Evolutionary conservation across 2,797 vertebrate species (phyloP), one percentile per base, ranked within the genome.

Genomic region (Apodemus agrarius): DNA sequence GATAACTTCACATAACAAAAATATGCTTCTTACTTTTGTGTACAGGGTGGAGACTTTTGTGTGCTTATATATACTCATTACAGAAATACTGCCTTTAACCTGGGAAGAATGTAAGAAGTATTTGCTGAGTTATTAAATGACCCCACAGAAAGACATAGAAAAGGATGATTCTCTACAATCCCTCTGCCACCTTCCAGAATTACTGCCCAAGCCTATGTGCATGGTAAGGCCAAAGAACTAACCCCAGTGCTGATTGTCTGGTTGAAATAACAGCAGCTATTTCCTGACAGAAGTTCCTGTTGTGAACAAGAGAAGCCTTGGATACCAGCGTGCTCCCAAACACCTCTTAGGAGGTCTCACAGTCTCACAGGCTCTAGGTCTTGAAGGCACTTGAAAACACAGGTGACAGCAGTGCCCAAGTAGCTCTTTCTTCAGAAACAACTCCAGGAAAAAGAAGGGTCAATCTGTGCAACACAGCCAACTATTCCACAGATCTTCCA

Each of bases 351-450:
- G 61, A 90, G 8, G 76, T 11, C 46, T 76, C 85, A 96, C 95
- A 67, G 19, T 86, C 37, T 80, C 34, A 46, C 3, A 26, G 14
- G 91, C 90, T 79, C 54, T 59, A 75, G 24, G 75, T 91, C 61
- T 67, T 67, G 76, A 96, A 94, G 40, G 91, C 31, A 37, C 69
- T 78, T 72, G 22, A 83, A 97, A 92, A 90, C 93, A 89, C 79
- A 92, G 63, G 43, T 83, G 85, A 54, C 65, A 67, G 74, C 1
- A 94, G 11, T 81, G 49, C 52, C 65, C 52, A 74, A 19, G 43
- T 93, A 86, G 74, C 12, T 31, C 94, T 86, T 95, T 26, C 94
- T 86, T 96, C 10, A 95, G n/a, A 89, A 94, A 22, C 37, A 96
- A 94, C 4, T 82, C 31, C 74, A 94, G 17, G 65, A 59, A 76